These are phyloP conservation scores for Lepidocolaptes lacrymiger DNA, from an alignment of 2,797 vertebrate genomes.

Conservation along the genomic window DNA sequence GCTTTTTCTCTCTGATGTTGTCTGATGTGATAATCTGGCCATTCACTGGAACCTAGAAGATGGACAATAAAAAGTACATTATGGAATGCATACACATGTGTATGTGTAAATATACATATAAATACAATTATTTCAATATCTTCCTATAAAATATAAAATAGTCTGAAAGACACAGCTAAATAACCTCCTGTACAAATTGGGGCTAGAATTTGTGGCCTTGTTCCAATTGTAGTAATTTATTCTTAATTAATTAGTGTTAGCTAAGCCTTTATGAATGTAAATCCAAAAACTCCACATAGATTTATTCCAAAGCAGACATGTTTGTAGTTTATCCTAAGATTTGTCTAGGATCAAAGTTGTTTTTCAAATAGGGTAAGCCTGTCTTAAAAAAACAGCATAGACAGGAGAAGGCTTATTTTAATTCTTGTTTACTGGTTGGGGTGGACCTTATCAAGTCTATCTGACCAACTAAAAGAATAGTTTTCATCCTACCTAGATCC, in stretches of 20 bases:
- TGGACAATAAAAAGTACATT: not conserved
- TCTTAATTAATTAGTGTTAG: conserved; percentile 43
- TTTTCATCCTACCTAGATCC: not conserved
- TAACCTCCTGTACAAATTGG: not conserved
- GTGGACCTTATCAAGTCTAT: not conserved
- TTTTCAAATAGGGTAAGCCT: conserved; percentile 38
- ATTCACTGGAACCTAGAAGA: conserved; percentile 42
- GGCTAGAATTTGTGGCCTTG: conserved; percentile 1
- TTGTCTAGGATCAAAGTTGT: conserved; percentile 39
- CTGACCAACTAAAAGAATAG: not conserved
- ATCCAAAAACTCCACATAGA: conserved; percentile 22
- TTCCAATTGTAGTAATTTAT: conserved; percentile 30
- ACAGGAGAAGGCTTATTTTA: conserved; percentile 27
- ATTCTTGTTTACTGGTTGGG: conserved; percentile 1
- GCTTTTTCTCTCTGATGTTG: conserved; percentile 45
- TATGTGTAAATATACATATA: not conserved
- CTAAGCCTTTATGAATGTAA: conserved; percentile 37
- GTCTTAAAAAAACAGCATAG: not conserved
- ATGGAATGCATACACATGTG: not conserved
- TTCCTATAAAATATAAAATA: not conserved
- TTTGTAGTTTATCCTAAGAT: conserved; percentile 51
- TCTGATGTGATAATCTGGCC: conserved; percentile 6
- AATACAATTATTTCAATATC: not conserved
- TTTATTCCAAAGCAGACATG: conserved; percentile 45
- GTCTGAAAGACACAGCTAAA: not conserved